These are phyloP conservation scores for Osmerus eperlanus DNA, from an alignment of 2,113 vertebrate species.

Conservation along the genomic window DNA sequence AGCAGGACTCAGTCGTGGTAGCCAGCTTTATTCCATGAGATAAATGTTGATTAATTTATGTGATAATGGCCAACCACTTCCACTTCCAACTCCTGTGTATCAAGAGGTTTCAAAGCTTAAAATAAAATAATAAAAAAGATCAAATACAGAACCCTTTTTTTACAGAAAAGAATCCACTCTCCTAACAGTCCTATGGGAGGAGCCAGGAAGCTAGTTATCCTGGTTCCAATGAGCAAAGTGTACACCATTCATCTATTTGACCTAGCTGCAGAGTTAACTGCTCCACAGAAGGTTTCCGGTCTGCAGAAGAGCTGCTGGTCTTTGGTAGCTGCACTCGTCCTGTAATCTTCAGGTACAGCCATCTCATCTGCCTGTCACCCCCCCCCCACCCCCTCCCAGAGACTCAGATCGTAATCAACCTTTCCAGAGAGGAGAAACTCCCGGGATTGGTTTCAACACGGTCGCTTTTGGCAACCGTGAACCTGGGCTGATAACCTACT, in stretches of 20 bases:
- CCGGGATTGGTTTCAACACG: slow-evolving; percentile 53
- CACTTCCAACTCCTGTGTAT: no score
- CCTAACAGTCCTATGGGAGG: neutral
- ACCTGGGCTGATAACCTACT: slow-evolving; percentile 59
- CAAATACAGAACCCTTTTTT: neutral
- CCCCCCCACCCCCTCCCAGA: slow-evolving; percentile 2
- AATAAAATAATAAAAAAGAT: neutral
- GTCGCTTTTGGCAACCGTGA: slow-evolving; percentile 47
- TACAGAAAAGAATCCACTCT: neutral
- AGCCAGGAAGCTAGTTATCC: no score
- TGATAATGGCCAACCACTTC: no score
- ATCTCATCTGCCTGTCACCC: slow-evolving; percentile 56
- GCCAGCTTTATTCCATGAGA: slow-evolving; percentile 30
- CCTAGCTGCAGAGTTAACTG: no score
- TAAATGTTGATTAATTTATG: neutral
- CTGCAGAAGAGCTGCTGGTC: neutral
- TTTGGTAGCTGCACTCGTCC: slow-evolving; percentile 8
- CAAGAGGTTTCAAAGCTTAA: neutral
- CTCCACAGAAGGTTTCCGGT: no score
- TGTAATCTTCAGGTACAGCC: slow-evolving; percentile 52
- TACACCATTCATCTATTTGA: no score
- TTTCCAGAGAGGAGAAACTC: slow-evolving; percentile 40
- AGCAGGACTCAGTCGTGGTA: slow-evolving; percentile 44
- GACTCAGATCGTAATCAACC: slow-evolving; percentile 43
- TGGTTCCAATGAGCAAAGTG: no score